phyloP scores from a whole-genome alignment of 1,140 invertebrate species.

The Temnothorax curvispinosus region DNA sequence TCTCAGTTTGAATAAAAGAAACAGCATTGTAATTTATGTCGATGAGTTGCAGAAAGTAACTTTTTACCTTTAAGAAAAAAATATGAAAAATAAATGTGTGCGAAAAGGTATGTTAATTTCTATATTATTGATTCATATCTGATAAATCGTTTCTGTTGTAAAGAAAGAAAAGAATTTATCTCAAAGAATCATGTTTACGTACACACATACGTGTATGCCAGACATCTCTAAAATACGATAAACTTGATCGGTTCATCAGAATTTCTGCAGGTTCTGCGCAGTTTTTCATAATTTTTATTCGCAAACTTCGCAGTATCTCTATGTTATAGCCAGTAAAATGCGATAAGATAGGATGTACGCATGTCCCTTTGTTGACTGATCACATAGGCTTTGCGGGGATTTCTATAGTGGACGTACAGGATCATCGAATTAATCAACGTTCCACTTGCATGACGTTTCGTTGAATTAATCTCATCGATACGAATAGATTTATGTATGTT shows the following conservation, averaged over 20 bases:
- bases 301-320: not conserved
- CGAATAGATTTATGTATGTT: not conserved
- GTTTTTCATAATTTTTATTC: constrained; percentile 27
- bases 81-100: too few relatives aligned
- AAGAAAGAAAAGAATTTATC: not conserved
- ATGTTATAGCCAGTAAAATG: constrained; percentile 9
- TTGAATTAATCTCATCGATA: constrained; percentile 19
- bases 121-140: not conserved
- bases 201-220: not conserved
- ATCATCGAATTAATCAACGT: constrained; percentile 52
- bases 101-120: not conserved
- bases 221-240: not conserved
- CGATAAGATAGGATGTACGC: constrained; percentile 40
- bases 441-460: not conserved
- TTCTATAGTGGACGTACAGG: not conserved
- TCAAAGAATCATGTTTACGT: not conserved
- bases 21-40: too few relatives aligned
- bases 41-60: not conserved
- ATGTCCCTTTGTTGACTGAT: constrained; percentile 48
- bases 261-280: not conserved
- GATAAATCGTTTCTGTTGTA: not conserved
- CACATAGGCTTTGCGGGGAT: not conserved
- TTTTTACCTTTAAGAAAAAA: not conserved
- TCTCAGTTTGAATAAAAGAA: not conserved
- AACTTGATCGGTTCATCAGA: constrained; percentile 23